Conservation (phyloP, 2,888 invertebrate genomes). For the Trichopoda pennipes region DNA sequence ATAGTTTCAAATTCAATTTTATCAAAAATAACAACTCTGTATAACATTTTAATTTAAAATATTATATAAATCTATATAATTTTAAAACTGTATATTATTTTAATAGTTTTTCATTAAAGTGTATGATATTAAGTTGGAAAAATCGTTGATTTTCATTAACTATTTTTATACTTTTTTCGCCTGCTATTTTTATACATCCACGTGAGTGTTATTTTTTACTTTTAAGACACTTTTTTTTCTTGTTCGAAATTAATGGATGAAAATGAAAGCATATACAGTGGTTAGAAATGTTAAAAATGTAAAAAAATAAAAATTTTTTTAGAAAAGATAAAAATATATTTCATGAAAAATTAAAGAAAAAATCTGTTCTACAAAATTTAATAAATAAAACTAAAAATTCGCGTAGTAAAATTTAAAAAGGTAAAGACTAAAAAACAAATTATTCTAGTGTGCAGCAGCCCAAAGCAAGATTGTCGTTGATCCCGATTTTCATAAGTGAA, state of each 20-base stretch:
- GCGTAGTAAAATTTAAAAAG: too few species aligned
- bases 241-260: constrained; percentile 25
- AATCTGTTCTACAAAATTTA: too few species aligned
- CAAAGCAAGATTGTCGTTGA: too few species aligned
- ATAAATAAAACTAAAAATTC: too few species aligned
- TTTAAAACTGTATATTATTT: constrained; percentile 4
- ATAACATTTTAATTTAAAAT: too few species aligned
- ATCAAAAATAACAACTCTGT: too few species aligned
- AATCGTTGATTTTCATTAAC: constrained; percentile 4
- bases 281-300: neutral
- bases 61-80: neutral
- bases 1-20: too few species aligned
- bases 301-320: neutral
- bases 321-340: too few species aligned
- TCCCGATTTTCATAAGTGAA: too few species aligned
- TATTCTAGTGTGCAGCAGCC: too few species aligned
- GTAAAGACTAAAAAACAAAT: too few species aligned
- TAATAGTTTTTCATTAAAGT: constrained; percentile 27
- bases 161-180: neutral
- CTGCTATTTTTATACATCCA: constrained; percentile 9
- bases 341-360: too few species aligned
- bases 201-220: constrained; percentile 10
- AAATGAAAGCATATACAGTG: constrained; percentile 32
- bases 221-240: constrained; percentile 11
- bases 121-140: constrained; percentile 21